A percentile compares a stretch with the other conserved stretches of the same genome.
phyloP scores from a whole-genome alignment of 1,140 invertebrate genomes.

The Heliconius congener region DNA sequence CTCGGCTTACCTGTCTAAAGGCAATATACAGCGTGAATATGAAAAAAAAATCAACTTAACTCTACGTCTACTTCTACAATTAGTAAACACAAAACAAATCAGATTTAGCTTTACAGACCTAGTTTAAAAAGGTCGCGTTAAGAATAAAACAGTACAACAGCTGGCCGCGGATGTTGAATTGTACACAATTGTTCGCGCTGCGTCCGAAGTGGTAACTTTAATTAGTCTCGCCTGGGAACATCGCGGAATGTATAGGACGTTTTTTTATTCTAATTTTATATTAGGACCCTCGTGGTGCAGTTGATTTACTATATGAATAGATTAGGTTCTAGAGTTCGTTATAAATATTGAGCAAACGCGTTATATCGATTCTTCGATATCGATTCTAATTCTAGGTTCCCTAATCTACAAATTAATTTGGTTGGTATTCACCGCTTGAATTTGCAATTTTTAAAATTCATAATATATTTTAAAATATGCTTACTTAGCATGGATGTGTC shows the following conservation, averaged over 20 bases:
- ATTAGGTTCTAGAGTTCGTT: no score
- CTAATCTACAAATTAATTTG: no score
- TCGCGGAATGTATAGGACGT: slow-evolving; percentile 46
- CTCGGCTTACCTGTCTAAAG: no score
- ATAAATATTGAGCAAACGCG: no score
- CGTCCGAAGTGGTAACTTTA: slow-evolving; percentile 60
- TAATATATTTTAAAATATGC: no score
- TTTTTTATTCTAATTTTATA: slow-evolving; percentile 6
- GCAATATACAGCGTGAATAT: no score
- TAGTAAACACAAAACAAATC: neutral
- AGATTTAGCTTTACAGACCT: slow-evolving; percentile 8
- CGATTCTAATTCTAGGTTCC: no score
- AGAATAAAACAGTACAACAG: slow-evolving; percentile 22
- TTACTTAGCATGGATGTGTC: no score
- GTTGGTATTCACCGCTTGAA: no score
- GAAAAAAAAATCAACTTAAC: no score
- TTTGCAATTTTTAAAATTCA: no score
- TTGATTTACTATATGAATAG: neutral
- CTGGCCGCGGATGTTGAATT: slow-evolving; percentile 42
- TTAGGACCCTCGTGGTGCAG: neutral
- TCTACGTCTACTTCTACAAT: neutral
- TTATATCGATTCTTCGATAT: no score
- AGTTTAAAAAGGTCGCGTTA: slow-evolving; percentile 18
- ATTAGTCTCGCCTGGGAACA: slow-evolving; percentile 57
- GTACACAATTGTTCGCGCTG: slow-evolving; percentile 59